Evolutionary conservation across 2,113 vertebrate species (phyloP).

Genomic region (Phyllostomus discolor): DNA sequence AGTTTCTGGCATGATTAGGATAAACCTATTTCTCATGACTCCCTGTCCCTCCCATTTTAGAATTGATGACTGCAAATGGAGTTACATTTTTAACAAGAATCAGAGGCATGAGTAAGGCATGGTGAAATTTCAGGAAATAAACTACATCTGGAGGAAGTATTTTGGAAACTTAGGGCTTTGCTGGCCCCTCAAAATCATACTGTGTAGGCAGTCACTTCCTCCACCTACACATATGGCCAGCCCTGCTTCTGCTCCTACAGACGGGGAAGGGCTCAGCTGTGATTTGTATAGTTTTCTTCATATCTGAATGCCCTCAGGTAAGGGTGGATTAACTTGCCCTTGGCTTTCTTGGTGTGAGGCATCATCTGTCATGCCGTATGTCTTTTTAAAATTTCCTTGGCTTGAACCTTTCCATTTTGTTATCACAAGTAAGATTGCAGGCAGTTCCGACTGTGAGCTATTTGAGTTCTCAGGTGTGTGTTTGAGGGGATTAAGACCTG

Average conservation of each 20-base stretch:
- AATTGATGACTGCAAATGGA: not conserved
- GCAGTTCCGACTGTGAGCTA: constrained; percentile 71
- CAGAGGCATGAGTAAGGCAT: not conserved
- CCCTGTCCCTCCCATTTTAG: not conserved
- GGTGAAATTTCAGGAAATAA: constrained; percentile 21
- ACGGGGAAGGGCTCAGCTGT: not conserved
- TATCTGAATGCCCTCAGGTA: constrained; percentile 34
- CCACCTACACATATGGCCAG: not conserved
- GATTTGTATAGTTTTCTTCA: constrained; percentile 12
- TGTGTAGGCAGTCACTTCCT: not conserved
- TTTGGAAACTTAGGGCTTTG: not conserved
- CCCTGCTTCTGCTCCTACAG: not conserved
- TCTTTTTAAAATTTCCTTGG: constrained; percentile 73
- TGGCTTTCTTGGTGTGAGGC: constrained; percentile 48
- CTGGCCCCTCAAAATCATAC: not conserved
- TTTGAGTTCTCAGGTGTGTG: constrained; percentile 72
- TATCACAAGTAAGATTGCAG: constrained; percentile 65
- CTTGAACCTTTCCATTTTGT: constrained; percentile 72
- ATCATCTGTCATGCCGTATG: constrained; percentile 73
- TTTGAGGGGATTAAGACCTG: constrained; percentile 59
- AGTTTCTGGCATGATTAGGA: not conserved
- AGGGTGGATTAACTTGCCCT: constrained; percentile 62
- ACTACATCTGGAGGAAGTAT: not conserved
- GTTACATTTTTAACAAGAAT: not conserved
- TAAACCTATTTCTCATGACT: not conserved